phyloP scores from a whole-genome alignment of 2,888 invertebrate genomes.

The Scaptomyza cyrtandrae region DNA sequence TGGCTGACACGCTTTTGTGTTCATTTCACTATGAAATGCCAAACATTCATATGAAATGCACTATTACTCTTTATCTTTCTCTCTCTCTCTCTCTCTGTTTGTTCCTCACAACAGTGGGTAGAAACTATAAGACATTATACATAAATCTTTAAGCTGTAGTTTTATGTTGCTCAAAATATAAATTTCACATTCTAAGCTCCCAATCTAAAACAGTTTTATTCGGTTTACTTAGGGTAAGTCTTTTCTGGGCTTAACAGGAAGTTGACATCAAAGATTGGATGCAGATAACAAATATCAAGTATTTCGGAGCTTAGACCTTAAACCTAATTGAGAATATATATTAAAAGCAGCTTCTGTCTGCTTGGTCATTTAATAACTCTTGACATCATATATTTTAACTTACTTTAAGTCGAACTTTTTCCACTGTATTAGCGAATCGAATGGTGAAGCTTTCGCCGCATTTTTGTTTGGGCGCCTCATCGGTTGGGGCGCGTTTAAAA shows the following conservation, averaged over 20 bases:
- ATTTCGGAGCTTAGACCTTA: no score
- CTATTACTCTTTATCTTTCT: conserved; percentile 34
- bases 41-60: conserved; percentile 42
- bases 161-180: neutral
- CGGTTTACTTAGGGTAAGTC: neutral
- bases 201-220: neutral
- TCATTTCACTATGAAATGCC: conserved; percentile 68
- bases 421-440: conserved; percentile 52
- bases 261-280: no score
- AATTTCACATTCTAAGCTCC: conserved; percentile 28
- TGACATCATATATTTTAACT: neutral
- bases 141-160: conserved; percentile 7
- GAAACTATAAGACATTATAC: conserved; percentile 30
- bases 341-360: no score
- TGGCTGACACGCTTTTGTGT: conserved; percentile 48
- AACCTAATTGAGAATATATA: no score
- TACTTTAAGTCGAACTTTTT: neutral
- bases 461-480: conserved; percentile 37
- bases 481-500: conserved; percentile 67
- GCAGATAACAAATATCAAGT: no score
- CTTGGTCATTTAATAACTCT: no score
- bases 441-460: conserved; percentile 66
- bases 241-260: no score
- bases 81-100: neutral
- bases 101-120: conserved; percentile 46